Base-by-base conservation (phyloP, 2,797 vertebrate genomes). In the Manis javanica region DNA sequence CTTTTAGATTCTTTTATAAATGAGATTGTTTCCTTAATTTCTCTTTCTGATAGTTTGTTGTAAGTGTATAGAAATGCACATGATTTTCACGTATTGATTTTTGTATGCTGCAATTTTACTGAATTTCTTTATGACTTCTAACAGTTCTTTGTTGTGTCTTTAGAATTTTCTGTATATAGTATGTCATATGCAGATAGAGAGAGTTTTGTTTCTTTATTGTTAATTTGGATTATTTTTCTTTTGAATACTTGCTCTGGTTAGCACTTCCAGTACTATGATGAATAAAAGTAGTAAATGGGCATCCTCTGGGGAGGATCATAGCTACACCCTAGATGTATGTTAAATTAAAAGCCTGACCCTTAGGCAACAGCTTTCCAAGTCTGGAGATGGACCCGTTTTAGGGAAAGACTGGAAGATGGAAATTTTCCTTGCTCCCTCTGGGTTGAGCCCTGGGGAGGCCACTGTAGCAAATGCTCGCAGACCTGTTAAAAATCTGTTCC, bases 131-230 rank as follows among this genome's bases (percentile, higher is more conserved):
- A 51, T 59, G 51, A 5, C 0, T 59, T 87, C 26, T 51, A 61
- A 93, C n/a, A 69, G 10, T 59, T 37, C 86, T 92, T 79, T 68
- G 34, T 46, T 64, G 51, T 51, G 42, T 69, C 53, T 29, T 78
- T 59, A 86, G 18, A 53, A 69, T 49, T 86, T 92, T 92, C 21
- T 86, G 37, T 18, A 39, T 78, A 77, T 37, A 53, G 61, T 92
- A 49, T 59, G 51, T 86, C 82, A 79, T 87, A 42, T 61, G 39
- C 24, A 78, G 68, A 86, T 69, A 93, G 74, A 93, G 42, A 78
- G 19, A 59, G 24, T 79, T 87, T 69, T 78, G 51, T 1, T 51
- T 61, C 37, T 89, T 69, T n/a, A 39, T 86, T 78, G 75, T 26
- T 39, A 59, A 37, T 86, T 49, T 85, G 37, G 61, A 49, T 49